A percentile compares a stretch with the other conserved stretches of the same genome.
phyloP scores from a whole-genome alignment of 2,797 vertebrate genomes.

The Falco berigora region DNA sequence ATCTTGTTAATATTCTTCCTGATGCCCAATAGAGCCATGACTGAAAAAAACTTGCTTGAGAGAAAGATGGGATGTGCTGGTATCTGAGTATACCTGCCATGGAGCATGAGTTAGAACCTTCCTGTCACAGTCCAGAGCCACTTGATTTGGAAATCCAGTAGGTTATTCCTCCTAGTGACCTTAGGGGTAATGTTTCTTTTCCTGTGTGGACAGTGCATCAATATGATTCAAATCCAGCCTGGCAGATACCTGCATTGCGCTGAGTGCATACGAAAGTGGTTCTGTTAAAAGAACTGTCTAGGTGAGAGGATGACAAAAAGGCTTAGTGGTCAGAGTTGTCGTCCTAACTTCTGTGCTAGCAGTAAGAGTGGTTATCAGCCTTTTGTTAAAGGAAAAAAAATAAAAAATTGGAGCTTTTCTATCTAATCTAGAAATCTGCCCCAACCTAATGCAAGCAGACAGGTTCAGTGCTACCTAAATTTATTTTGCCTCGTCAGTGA shows the following conservation, averaged over 20 bases:
- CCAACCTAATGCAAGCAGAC: conserved; percentile 44
- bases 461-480: conserved; percentile 54
- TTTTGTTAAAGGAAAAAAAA: neutral
- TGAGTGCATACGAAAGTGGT: neutral
- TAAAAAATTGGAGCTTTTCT: conserved; percentile 7
- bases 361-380: neutral
- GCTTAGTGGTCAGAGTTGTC: neutral
- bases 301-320: neutral
- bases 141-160: neutral
- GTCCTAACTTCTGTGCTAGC: neutral
- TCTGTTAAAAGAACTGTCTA: neutral
- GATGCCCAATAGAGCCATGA: neutral
- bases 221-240: neutral
- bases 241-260: neutral
- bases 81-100: neutral
- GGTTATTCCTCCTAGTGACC: neutral
- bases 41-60: fast-evolving
- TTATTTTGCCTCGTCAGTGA: conserved; percentile 46
- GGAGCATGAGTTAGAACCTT: neutral
- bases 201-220: neutral
- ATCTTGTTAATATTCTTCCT: neutral
- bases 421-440: neutral
- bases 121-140: neutral
- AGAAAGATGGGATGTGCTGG: neutral
- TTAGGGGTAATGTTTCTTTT: neutral